Conservation (phyloP, 2,113 vertebrate genomes). For the Apaloderma vittatum region DNA sequence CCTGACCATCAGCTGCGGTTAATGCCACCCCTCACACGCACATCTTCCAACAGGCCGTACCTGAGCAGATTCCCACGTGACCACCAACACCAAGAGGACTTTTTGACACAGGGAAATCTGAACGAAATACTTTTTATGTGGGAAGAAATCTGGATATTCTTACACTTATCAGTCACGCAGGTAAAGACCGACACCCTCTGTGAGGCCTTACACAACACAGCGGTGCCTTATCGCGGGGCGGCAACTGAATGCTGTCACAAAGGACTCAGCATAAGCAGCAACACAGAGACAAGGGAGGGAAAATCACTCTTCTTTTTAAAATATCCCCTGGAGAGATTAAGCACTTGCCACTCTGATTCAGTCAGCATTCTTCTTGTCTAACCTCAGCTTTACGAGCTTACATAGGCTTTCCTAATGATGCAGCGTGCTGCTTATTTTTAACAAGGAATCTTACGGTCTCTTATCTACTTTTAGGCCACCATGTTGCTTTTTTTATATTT, state of each 20-base stretch:
- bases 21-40: background rate
- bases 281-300: background rate
- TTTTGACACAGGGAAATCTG: background rate
- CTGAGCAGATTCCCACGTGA: background rate
- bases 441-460: background rate
- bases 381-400: background rate
- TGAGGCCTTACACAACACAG: background rate
- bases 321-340: background rate
- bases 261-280: background rate
- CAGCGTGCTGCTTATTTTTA: background rate
- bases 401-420: background rate
- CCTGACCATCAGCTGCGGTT: background rate
- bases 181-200: background rate
- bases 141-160: background rate
- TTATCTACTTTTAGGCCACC: background rate
- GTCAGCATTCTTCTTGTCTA: background rate
- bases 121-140: background rate
- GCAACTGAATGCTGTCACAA: background rate
- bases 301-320: background rate
- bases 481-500: background rate
- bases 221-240: background rate
- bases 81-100: background rate
- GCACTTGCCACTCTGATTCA: background rate
- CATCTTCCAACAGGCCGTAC: background rate
- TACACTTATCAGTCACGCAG: background rate